Percentiles rank a stretch among this genome's conserved stretches.
Evolutionary conservation across 2,888 invertebrate genomes (phyloP).

Genomic region (Chloroclystis v-ata): DNA sequence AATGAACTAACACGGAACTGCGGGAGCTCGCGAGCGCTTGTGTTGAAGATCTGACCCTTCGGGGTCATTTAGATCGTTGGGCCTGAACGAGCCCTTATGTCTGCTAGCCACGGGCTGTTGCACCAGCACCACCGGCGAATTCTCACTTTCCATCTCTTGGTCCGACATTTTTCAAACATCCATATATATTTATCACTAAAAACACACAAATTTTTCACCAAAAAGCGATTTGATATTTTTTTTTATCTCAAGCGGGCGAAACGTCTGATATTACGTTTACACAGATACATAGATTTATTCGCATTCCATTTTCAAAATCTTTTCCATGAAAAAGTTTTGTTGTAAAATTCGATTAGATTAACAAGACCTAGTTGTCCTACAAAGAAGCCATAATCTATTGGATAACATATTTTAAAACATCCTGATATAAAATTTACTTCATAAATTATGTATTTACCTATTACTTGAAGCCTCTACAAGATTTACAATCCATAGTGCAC

Average conservation of each 20-base stretch:
- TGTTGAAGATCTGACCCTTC: conserved; percentile 43
- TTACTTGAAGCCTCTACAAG: no score
- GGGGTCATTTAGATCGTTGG: conserved; percentile 43
- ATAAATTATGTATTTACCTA: no score
- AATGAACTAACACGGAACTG: conserved; percentile 44
- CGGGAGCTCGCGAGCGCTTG: conserved; percentile 54
- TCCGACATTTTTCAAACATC: conserved; percentile 49
- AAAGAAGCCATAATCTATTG: no score
- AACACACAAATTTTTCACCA: conserved; percentile 51
- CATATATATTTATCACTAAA: conserved; percentile 28
- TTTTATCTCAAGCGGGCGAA: conserved; percentile 48
- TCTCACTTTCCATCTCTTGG: conserved; percentile 50
- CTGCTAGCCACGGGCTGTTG: conserved; percentile 45
- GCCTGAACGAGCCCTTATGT: conserved; percentile 45
- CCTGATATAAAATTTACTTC: no score
- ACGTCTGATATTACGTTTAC: conserved; percentile 68
- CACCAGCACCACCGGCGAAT: conserved; percentile 44
- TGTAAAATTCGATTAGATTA: no score
- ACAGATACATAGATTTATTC: conserved; percentile 55
- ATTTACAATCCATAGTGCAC: no score
- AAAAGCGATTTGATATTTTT: conserved; percentile 48
- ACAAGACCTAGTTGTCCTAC: no score
- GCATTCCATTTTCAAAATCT: conserved; percentile 59
- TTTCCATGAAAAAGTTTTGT: no score
- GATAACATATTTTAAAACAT: no score